Base-by-base conservation (phyloP, 2,888 invertebrate species). In the Drosophila paucipuncta region DNA sequence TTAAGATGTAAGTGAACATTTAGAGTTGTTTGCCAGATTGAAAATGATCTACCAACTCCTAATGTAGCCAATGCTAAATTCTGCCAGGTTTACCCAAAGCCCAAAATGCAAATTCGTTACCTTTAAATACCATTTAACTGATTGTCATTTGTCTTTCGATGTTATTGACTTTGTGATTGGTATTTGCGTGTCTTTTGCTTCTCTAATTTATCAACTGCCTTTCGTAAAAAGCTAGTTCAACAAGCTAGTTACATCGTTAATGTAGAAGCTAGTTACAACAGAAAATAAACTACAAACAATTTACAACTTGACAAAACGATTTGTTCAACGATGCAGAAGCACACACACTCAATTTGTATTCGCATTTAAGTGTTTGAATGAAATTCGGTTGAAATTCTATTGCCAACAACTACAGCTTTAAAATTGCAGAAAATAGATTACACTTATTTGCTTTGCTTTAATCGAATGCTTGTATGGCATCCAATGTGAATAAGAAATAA, bases 231-330 rank as follows among this genome's bases (percentile, higher is more conserved):
- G 25, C 31, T 53, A 25, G 22, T 33, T 28, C 30, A 57, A 52
- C 47, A 55, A 43, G 54, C 13, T 33, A 18, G 37, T 35, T 28
- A 43, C 68, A 55, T 31, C 49, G 55, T 33, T 28, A 54, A 55
- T 54, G 28, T 50, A 30, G 25, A 25, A 28, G 43, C 35, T n/a
- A 57, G 25, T 33, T 39, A 28, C 33, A 37, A n/a, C 30, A 41
- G 33, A n/a, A 31, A 65, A 55, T 41, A 57, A 52, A 49, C 28
- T 37, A 22, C 37, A 50, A 47, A 33, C 52, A 22, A 54, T 52
- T 63, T 61, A 31, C 37, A 54, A 52, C 41, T 57, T 55, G 61
- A 57, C 69, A 55, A 62, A 53, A 69, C 49, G 58, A 63, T 54
- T 53, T 58, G 39, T 49, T 49, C 58, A 72, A 41, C 47, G 53